Evolutionary conservation across 2,113 vertebrate species (phyloP), one percentile per base, ranked within the genome.

Genomic region (Rhinoderma darwinii): DNA sequence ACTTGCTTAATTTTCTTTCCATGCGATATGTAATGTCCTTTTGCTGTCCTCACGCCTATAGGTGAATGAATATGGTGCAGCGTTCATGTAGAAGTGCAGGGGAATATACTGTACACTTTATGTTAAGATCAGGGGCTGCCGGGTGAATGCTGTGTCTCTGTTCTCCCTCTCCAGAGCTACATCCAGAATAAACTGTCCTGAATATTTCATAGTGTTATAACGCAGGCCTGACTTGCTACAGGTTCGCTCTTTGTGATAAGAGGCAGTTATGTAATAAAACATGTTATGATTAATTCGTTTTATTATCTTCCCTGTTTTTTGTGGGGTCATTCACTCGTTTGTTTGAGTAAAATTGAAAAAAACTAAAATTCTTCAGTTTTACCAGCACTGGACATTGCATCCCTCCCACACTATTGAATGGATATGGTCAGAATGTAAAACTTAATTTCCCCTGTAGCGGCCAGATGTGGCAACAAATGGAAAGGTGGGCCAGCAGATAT

Each of bases 131-230:
- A 2, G 56, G 35, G 30, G 41, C 81, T 44, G 59, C 41, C 9
- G 32, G 39, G 59, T 35, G 25, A 82, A 47, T 82, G 56, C 43
- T 10, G 66, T 70, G 35, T 7, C 22, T 80, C n/a, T 68, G 80
- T 44, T 47, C 61, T 68, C 50, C n/a, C 61, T 82, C 39, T 83
- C 63, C 43, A n/a, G 81, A 10, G 61, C 81, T 51, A 43, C 63
- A 41, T 81, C 41, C 41, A 32, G 11, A 82, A 18, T 66, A 63
- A 30, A 63, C 2, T 17, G 41, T 41, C 18, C 39, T 82, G 79
- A 70, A 83, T 83, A 83, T 83, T 83, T 83, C 43, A 83, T 68
- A 11, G 47, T 63, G 63, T 83, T 70, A 72, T 35, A 83, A 70
- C 44, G 56, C 61, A 83, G 81, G 32, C 41, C 37, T 47, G 59